These are phyloP conservation scores for Alloscopus bannaensis DNA, from an alignment of 2,888 invertebrate genomes.

Conservation along the genomic window DNA sequence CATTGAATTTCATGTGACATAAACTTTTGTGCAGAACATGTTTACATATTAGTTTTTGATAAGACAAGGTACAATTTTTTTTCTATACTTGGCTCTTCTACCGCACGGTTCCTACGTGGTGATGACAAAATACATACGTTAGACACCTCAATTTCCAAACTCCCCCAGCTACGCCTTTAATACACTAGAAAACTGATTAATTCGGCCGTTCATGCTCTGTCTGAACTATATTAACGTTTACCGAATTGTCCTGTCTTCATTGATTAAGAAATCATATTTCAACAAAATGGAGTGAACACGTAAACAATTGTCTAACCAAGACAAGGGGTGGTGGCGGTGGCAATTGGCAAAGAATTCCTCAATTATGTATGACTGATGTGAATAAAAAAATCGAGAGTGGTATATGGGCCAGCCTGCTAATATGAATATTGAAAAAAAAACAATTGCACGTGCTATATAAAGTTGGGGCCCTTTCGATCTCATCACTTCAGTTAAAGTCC, in stretches of 20 bases:
- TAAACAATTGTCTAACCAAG: too few species aligned
- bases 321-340: constrained; percentile 4
- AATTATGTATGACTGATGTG: background rate
- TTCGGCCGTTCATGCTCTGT: background rate
- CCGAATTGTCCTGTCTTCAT: constrained; percentile 10
- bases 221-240: background rate
- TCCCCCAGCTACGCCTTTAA: constrained; percentile 9
- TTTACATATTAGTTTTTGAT: constrained; percentile 31
- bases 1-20: constrained; percentile 14
- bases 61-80: constrained; percentile 23
- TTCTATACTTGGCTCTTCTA: background rate
- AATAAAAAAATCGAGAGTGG: too few species aligned
- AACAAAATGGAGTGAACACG: constrained; percentile 18
- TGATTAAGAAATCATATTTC: constrained; percentile 39
- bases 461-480: constrained; percentile 13
- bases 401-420: background rate
- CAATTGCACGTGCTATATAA: constrained; percentile 36
- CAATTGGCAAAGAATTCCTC: background rate
- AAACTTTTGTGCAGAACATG: constrained; percentile 42
- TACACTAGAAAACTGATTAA: constrained; percentile 20
- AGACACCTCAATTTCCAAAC: constrained; percentile 6
- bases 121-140: background rate
- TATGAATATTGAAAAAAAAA: background rate
- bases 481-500: background rate
- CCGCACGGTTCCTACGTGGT: background rate